Conservation (phyloP, 2,113 vertebrate genomes). For the Alosa alosa region DNA sequence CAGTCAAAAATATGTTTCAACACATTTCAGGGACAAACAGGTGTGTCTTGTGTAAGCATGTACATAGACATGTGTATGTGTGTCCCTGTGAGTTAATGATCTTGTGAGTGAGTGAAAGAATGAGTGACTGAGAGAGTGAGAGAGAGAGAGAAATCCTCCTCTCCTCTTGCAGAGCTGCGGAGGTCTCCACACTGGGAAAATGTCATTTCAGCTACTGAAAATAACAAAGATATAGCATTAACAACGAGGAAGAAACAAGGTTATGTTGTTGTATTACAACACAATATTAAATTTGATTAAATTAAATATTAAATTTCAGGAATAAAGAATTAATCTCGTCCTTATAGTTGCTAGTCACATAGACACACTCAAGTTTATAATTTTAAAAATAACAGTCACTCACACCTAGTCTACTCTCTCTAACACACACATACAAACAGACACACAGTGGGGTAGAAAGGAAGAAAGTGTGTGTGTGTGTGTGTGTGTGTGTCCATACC, state of each 20-base stretch:
- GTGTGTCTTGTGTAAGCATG: neutral
- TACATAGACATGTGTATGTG: neutral
- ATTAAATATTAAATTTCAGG: no score
- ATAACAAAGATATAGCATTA: no score
- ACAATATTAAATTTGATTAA: no score
- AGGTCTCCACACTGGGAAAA: no score
- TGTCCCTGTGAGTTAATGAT: neutral
- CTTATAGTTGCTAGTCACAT: neutral
- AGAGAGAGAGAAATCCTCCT: neutral
- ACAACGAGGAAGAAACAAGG: no score
- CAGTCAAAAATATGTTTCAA: neutral
- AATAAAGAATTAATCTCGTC: no score
- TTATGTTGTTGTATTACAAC: no score
- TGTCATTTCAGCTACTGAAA: no score
- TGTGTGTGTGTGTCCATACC: neutral
- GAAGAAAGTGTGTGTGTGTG: neutral
- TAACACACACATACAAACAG: neutral
- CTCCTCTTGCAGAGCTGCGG: neutral
- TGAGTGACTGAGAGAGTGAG: neutral
- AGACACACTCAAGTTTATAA: neutral
- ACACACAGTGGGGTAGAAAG: neutral
- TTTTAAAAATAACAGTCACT: neutral
- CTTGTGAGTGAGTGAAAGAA: neutral
- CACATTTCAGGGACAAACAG: neutral
- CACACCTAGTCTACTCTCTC: no score